Evolutionary conservation across 2,888 invertebrate species (phyloP), one percentile per base, ranked within the genome.

Genomic region (Synanthedon formicaeformis): DNA sequence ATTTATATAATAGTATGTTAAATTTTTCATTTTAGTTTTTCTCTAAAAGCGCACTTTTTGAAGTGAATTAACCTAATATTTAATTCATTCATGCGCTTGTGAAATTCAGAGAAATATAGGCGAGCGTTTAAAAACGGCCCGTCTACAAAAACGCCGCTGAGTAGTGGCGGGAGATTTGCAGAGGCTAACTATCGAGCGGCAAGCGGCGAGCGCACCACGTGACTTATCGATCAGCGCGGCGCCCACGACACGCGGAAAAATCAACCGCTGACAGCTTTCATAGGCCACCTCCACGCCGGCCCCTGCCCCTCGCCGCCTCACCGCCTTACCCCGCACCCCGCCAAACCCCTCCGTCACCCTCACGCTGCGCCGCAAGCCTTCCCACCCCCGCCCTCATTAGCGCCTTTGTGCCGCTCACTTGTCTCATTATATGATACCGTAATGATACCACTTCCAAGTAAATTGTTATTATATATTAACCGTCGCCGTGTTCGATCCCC

Each of bases 181-280:
- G 75, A 75, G 79, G 78, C 77, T 73, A 78, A 78, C 77, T 79
- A 79, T 79, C 70, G 78, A 76, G 78, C 77, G 76, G 71, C 64
- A 62, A 61, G 66, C 69, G 64, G 50, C 16, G 49, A 45, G 45
- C 68, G 69, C 64, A 69, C 70, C 68, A 70, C 67, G 71, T 86
- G 85, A 85, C 84, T 85, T 86, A 87, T 87, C 86, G 86, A 87
- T 85, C 85, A 86, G 81, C 81, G 73, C 75, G 79, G 82, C 75
- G 79, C 82, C 79, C 84, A 81, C 84, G 83, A 83, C 85, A 85
- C 86, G 83, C 81, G 81, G 85, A 86, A 86, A 86, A 87, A 87
- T 87, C 86, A 86, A 84, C 86, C 86, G 84, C 84, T 85, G 85
- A 85, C 86, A 86, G 85, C 84, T 81, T 83, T 81, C 83, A 79